A percentile compares a stretch with the other conserved stretches of the same genome.
Conservation (phyloP, 2,797 vertebrate species). For the Hylomyscus alleni region DNA sequence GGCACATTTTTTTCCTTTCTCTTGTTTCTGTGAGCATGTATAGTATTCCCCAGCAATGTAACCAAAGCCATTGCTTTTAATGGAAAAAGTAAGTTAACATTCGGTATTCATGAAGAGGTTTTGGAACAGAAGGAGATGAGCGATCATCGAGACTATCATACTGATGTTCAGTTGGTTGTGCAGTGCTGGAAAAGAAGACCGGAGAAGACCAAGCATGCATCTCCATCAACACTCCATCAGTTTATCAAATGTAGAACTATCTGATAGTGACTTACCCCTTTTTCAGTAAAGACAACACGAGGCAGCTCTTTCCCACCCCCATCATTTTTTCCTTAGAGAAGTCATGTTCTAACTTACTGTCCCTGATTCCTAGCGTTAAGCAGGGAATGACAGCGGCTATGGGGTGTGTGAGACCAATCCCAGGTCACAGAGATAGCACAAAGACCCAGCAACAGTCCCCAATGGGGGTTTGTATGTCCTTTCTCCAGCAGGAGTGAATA, state of each 20-base stretch:
- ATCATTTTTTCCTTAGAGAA: slow-evolving; percentile 40
- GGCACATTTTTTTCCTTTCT: background rate
- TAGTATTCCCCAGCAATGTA: slow-evolving; percentile 43
- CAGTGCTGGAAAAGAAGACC: background rate
- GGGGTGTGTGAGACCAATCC: background rate
- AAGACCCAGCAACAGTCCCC: background rate
- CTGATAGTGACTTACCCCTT: slow-evolving; percentile 9
- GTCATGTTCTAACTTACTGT: background rate
- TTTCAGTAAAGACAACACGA: slow-evolving; percentile 7
- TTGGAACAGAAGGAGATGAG: slow-evolving; percentile 4
- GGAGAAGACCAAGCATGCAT: slow-evolving; percentile 16
- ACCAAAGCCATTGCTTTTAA: slow-evolving; percentile 46
- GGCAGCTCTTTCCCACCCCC: slow-evolving; percentile 63
- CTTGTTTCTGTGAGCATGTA: background rate
- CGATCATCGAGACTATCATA: background rate
- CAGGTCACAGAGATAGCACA: slow-evolving; percentile 33
- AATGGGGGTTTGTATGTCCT: background rate
- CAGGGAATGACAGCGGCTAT: background rate
- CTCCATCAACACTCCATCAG: background rate
- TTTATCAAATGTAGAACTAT: background rate
- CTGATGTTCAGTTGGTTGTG: slow-evolving; percentile 4
- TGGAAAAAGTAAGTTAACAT: slow-evolving; percentile 59
- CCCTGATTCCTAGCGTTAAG: background rate
- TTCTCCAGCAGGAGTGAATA: background rate
- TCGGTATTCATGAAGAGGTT: slow-evolving; percentile 57